Evolutionary conservation across 1,140 invertebrate genomes (phyloP), one percentile per base, ranked within the genome.

Genomic region (Caenorhabditis briggsae): DNA sequence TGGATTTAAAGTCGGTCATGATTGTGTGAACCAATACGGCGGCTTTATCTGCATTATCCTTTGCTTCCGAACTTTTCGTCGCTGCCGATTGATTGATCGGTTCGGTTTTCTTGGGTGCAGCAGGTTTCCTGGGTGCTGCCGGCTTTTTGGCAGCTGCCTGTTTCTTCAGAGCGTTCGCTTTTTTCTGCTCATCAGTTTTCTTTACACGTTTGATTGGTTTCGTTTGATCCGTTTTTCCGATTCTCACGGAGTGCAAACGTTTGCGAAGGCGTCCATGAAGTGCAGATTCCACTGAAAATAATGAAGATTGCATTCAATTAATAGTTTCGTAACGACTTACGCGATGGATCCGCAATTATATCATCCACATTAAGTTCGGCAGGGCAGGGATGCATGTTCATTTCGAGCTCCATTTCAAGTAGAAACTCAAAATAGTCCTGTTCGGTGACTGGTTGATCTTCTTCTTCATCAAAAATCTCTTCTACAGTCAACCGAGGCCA

Each of bases 201-300:
- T 33, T 33, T 33, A 33, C 33, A 33, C 33, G 33, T 33, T 33
- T 33, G 33, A 3, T 33, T 33, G 33, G 46, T 2, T 16, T 46
- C n/a, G 65, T 74, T 5, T 11, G 16, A 6, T n/a, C 23, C n/a
- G 65, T 74, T 48, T 43, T 74, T 74, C 65, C 65, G n/a, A 20
- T 43, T 14, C 43, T n/a, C 11, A 74, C 6, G 1, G 65, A 41
- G 46, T 11, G 11, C 46, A 78, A 11, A 12, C 70, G 43, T 78
- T 78, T 78, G 6, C 70, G 70, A 46, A 78, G 53, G 2, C 70
- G 70, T 3, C 70, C 70, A 23, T 78, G 70, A 53, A 78, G 70
- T 20, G 70, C 70, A 8, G 70, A 46, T 78, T 78, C 70, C 46
- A 78, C 70, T 78, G 70, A 78, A 78, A 78, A 20, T 14, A 46